phyloP scores from a whole-genome alignment of 2,113 vertebrate genomes.

The Shinisaurus crocodilurus region DNA sequence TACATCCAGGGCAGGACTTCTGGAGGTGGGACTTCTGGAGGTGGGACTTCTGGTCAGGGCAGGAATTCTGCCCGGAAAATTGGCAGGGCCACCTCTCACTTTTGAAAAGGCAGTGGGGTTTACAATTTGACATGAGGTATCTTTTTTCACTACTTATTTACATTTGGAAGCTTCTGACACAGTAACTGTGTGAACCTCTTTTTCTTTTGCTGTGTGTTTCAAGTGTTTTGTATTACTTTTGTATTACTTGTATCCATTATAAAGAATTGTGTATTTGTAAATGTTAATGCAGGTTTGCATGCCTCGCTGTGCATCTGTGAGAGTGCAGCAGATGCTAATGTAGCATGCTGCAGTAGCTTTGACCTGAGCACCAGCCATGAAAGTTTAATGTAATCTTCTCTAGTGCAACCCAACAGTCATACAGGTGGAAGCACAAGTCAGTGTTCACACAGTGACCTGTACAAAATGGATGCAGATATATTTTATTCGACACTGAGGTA shows the following conservation, averaged over 20 bases:
- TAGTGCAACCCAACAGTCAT: slow-evolving; percentile 21
- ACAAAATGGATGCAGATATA: background rate
- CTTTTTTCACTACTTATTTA: background rate
- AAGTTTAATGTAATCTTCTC: slow-evolving; percentile 51
- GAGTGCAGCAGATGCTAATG: slow-evolving; percentile 39
- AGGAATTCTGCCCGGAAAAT: too few species aligned
- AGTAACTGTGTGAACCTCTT: slow-evolving; percentile 26
- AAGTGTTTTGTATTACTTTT: slow-evolving; percentile 21
- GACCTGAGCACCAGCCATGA: slow-evolving; percentile 46
- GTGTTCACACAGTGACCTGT: background rate
- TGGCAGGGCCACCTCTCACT: too few species aligned
- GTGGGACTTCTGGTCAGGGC: too few species aligned
- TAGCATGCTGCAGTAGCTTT: slow-evolving; percentile 26
- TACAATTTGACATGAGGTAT: too few species aligned
- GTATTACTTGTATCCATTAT: slow-evolving; percentile 35
- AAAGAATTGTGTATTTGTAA: slow-evolving; percentile 59
- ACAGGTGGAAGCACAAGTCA: slow-evolving; percentile 10
- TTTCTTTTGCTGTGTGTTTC: slow-evolving; percentile 49
- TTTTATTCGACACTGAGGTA: slow-evolving; percentile 12
- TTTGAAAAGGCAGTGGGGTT: too few species aligned
- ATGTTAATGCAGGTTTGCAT: slow-evolving; percentile 37
- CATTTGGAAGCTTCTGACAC: background rate
- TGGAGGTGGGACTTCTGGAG: too few species aligned
- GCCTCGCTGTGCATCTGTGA: background rate
- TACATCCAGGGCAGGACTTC: too few species aligned